phyloP scores from a whole-genome alignment of 2,113 vertebrate genomes.

The Sinocyclocheilus anshuiensis region DNA sequence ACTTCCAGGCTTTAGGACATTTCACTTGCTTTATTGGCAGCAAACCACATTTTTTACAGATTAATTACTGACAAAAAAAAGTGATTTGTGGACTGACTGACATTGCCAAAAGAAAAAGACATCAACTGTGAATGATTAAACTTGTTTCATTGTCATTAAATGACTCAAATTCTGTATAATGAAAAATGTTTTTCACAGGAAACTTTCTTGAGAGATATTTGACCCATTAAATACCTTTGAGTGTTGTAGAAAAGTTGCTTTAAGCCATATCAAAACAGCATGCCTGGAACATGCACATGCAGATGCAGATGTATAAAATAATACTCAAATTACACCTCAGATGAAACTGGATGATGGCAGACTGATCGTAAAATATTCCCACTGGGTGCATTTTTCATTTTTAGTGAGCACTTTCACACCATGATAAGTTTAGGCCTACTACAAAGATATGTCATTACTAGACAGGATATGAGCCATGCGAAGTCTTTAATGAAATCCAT shows the following conservation, averaged over 20 bases:
- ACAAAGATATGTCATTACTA: background rate
- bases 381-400: background rate
- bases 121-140: background rate
- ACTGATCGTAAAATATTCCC: background rate
- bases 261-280: background rate
- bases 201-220: background rate
- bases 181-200: background rate
- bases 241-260: background rate
- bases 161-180: background rate
- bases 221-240: background rate
- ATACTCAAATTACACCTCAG: background rate
- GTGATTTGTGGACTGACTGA: too few relatives aligned
- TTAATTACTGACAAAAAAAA: background rate
- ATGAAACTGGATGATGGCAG: background rate
- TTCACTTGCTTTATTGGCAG: background rate
- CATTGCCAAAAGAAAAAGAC: background rate
- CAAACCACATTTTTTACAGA: background rate
- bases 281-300: background rate
- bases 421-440: background rate
- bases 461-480: background rate
- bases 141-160: background rate
- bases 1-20: background rate
- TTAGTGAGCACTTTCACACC: background rate
- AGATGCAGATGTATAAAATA: too few relatives aligned
- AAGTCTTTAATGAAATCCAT: background rate